These are phyloP conservation scores for Himantopus leucocephalus DNA, from an alignment of 2,113 vertebrate genomes.

Conservation along the genomic window DNA sequence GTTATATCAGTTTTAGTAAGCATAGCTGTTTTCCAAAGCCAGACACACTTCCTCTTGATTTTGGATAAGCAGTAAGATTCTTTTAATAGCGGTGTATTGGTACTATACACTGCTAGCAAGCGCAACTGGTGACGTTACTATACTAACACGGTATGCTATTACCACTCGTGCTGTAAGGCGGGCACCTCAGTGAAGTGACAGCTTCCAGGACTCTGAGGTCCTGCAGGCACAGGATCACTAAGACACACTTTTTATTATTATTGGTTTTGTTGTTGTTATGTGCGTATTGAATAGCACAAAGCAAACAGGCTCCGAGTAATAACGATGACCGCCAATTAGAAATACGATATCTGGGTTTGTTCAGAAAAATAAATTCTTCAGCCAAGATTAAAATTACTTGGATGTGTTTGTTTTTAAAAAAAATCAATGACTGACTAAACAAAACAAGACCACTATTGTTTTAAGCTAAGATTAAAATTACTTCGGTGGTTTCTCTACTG, in stretches of 20 bases:
- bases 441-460: neutral
- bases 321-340: accelerated
- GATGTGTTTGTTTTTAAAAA: neutral
- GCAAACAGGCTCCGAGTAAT: neutral
- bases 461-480: slow-evolving; percentile 56
- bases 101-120: neutral
- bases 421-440: neutral
- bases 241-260: neutral
- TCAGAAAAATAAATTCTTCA: neutral
- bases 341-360: neutral
- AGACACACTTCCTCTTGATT: neutral
- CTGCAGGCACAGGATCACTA: neutral
- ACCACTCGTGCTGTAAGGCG: neutral
- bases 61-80: neutral
- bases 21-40: neutral
- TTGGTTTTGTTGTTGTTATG: neutral
- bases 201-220: neutral
- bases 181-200: neutral
- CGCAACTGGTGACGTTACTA: neutral
- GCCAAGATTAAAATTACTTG: neutral
- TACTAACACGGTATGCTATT: neutral
- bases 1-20: neutral
- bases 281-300: neutral
- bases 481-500: slow-evolving; percentile 96
- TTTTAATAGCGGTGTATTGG: neutral